Evolutionary conservation across 2,113 vertebrate genomes (phyloP), one percentile per base, ranked within the genome.

Genomic region (Cyprinodon variegatus): DNA sequence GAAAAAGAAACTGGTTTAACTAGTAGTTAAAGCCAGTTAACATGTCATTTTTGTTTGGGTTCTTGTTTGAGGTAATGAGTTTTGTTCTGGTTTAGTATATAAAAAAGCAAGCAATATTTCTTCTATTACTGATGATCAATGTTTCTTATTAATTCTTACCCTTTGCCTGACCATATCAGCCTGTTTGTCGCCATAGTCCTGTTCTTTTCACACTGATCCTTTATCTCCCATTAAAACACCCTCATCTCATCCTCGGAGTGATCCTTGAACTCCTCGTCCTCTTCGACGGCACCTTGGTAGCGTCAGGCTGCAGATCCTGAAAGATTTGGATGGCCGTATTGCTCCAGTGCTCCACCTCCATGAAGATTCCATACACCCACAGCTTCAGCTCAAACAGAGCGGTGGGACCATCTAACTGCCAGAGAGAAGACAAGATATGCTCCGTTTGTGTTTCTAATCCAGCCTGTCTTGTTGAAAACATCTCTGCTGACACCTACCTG

Each of bases 291-390:
- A 83, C 77, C 41, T 76, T 89, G 22, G 53, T 63, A 3, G 37
- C 71, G 13, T 61, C 65, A 0, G 45, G 14, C 15, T 71, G 70
- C 60, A 89, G 79, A 2, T 73, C 79, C 64, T 83, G 79, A 65
- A 95, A 78, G 59, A 70, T 86, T 66, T 81, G 78, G 37, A 86
- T 59, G 29, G 93, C 65, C 0, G 36, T 85, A 73, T 84, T 82
- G 50, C 86, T 87, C 94, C 94, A 95, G 91, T 92, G 79, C 11
- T 90, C 87, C 63, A 95, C 68, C 71, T 95, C 94, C 74, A 76
- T 83, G 71, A 84, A 92, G 76, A 95, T 70, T 38, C 83, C 76
- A 69, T 91, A 92, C 29, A 92, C 80, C 94, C 93, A 94, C 40
- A 90, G 57, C 88, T 95, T 95, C 68, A 94, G 46, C 36, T 87